phyloP scores from a whole-genome alignment of 1,140 invertebrate species.

The Euwallacea similis region DNA sequence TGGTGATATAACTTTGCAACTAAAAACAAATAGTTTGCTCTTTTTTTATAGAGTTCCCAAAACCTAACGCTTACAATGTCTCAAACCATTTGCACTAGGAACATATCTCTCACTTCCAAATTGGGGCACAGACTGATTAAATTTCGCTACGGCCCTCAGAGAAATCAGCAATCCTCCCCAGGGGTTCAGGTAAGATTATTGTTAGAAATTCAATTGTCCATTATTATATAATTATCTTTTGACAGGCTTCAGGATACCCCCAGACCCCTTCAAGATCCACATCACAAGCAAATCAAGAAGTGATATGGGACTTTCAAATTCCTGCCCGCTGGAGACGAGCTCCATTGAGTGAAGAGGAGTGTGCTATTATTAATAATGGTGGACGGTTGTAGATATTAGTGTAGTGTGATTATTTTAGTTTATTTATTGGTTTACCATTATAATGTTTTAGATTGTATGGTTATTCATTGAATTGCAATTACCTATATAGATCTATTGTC shows the following conservation, averaged over 20 bases:
- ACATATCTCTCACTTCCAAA: slow-evolving; percentile 39
- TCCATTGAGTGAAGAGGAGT: slow-evolving; percentile 46
- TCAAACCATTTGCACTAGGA: slow-evolving; percentile 32
- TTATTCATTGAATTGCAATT: no score
- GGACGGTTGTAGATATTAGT: slow-evolving; percentile 36
- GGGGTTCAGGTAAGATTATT: slow-evolving; percentile 14
- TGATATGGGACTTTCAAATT: slow-evolving; percentile 50
- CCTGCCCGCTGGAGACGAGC: slow-evolving; percentile 44
- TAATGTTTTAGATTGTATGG: background rate
- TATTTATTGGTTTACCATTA: background rate
- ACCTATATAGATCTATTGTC: no score
- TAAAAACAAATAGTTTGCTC: background rate
- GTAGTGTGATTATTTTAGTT: background rate
- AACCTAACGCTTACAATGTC: slow-evolving; percentile 23
- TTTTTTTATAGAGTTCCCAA: background rate
- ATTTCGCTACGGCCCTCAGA: slow-evolving; percentile 47
- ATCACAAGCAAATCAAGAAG: slow-evolving; percentile 24
- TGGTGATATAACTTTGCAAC: background rate
- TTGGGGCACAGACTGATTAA: slow-evolving; percentile 42
- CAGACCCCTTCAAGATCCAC: background rate
- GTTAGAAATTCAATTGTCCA: background rate
- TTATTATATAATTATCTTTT: background rate
- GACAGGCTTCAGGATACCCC: background rate
- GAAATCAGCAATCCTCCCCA: slow-evolving; percentile 7
- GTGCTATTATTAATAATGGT: slow-evolving; percentile 48